These are phyloP conservation scores for Ennomos fuscantarius DNA, from an alignment of 2,888 invertebrate species.

Conservation along the genomic window DNA sequence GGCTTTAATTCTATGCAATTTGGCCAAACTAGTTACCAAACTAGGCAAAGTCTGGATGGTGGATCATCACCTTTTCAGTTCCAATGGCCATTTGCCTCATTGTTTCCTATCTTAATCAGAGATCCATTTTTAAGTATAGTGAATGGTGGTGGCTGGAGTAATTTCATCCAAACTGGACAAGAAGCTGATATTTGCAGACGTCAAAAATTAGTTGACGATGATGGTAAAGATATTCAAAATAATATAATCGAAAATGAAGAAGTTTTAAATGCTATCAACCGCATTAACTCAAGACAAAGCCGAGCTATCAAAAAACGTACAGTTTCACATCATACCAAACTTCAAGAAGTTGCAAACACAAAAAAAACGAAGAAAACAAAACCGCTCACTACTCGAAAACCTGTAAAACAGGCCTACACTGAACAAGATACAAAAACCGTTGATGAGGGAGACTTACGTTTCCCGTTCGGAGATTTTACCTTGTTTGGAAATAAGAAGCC, in stretches of 20 bases:
- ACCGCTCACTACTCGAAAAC: conserved; percentile 52
- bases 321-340: conserved; percentile 47
- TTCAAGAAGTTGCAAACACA: conserved; percentile 51
- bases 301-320: conserved; percentile 69
- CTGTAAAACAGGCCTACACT: conserved; percentile 48
- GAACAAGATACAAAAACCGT: conserved; percentile 55
- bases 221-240: conserved; percentile 30
- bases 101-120: conserved; percentile 84
- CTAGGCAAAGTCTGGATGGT: conserved; percentile 56
- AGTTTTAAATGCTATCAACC: conserved; percentile 30
- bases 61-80: conserved; percentile 55
- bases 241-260: conserved; percentile 23
- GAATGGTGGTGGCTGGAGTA: conserved; percentile 80
- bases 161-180: conserved; percentile 86
- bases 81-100: conserved; percentile 80
- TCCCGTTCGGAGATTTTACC: conserved; percentile 39
- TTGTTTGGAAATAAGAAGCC: conserved; percentile 51
- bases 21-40: conserved; percentile 32
- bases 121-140: conserved; percentile 82
- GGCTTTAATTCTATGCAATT: conserved; percentile 48
- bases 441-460: conserved; percentile 42
- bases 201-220: conserved; percentile 55
- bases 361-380: conserved; percentile 59
- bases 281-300: conserved; percentile 52
- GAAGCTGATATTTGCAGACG: conserved; percentile 81